Evolutionary conservation across 2,113 vertebrate species (phyloP).

Genomic region (Perognathus longimembris): DNA sequence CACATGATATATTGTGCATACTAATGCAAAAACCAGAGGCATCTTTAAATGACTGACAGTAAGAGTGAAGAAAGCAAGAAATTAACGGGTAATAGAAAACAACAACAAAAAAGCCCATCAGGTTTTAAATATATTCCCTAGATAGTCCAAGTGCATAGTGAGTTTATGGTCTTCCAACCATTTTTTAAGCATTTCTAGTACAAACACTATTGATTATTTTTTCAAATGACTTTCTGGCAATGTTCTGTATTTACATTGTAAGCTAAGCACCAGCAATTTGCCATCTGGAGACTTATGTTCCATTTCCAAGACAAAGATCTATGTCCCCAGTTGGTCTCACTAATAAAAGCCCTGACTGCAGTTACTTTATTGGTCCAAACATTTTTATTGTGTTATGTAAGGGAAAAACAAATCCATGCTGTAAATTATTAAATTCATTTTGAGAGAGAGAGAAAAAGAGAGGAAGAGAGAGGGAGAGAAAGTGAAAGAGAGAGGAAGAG

Average conservation of each 20-base stretch:
- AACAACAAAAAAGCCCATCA: constrained; percentile 1
- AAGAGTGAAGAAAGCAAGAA: not conserved
- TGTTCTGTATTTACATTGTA: constrained; percentile 42
- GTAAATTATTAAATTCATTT: constrained; percentile 62
- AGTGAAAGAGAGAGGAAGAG: not conserved
- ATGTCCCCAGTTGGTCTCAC: not conserved
- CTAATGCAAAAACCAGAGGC: not conserved
- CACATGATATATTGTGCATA: not conserved
- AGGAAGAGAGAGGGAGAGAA: not conserved
- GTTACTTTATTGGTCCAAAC: constrained; percentile 60
- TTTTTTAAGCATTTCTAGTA: constrained; percentile 58
- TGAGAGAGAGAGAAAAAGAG: not conserved
- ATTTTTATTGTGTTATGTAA: constrained; percentile 42
- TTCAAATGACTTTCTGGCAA: constrained; percentile 53
- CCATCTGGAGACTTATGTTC: constrained; percentile 46
- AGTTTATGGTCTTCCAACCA: constrained; percentile 9
- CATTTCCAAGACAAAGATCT: constrained; percentile 62
- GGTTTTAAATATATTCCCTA: constrained; percentile 47
- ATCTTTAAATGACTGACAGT: constrained; percentile 38
- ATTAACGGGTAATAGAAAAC: not conserved
- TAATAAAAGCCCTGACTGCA: constrained; percentile 42
- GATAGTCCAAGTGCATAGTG: constrained; percentile 23
- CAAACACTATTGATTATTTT: constrained; percentile 60
- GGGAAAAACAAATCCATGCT: constrained; percentile 57
- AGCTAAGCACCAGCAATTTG: constrained; percentile 39